These are phyloP conservation scores for Chionoecetes opilio DNA, from an alignment of 1,140 invertebrate genomes.

Conservation along the genomic window DNA sequence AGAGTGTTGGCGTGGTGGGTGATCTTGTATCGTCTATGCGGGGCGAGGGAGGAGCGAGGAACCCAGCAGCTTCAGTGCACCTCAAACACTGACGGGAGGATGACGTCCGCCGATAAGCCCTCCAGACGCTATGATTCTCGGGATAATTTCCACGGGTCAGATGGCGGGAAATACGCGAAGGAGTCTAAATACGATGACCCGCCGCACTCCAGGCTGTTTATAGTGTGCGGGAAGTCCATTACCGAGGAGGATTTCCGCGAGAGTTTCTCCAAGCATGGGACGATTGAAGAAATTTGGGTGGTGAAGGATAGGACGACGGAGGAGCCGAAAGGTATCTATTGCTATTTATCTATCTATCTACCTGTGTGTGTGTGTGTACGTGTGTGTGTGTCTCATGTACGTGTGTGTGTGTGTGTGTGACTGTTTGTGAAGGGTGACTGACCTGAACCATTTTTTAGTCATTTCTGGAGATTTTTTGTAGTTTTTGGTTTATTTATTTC, in stretches of 20 bases:
- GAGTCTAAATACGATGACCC: conserved; percentile 88
- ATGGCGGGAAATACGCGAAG: conserved; percentile 76
- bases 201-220: conserved; percentile 93
- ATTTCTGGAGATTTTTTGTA: too few species aligned
- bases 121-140: conserved; percentile 78
- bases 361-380: neutral
- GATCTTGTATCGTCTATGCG: conserved; percentile 59
- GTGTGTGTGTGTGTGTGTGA: neutral
- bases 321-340: conserved; percentile 91
- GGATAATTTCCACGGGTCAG: conserved; percentile 79
- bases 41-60: conserved; percentile 56
- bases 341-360: too few species aligned
- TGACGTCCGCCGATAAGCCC: conserved; percentile 79
- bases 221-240: conserved; percentile 92
- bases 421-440: too few species aligned
- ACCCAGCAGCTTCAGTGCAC: neutral
- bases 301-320: conserved; percentile 93
- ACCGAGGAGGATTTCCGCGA: conserved; percentile 92
- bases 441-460: too few species aligned
- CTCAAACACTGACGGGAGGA: conserved; percentile 71
- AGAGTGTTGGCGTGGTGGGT: neutral
- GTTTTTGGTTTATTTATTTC: too few species aligned
- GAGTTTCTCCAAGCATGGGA: conserved; percentile 92
- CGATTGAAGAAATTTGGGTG: conserved; percentile 94
- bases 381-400: neutral